Percentiles rank a stretch among this genome's conserved stretches.
These are phyloP conservation scores for Escarpia spicata DNA, from an alignment of 2,888 invertebrate species.

Conservation along the genomic window DNA sequence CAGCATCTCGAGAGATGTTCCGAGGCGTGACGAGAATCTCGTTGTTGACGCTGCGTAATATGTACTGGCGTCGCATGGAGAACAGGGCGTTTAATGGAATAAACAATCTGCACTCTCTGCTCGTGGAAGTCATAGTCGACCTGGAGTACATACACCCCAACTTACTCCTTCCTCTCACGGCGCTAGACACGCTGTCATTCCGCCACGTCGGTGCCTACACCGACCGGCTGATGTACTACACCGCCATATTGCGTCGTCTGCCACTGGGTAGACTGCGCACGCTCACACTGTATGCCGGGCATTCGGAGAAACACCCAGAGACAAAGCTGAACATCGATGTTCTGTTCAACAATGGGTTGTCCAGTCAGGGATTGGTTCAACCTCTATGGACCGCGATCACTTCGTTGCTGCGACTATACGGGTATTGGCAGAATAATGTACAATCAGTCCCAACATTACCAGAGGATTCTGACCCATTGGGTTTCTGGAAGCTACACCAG, in stretches of 20 bases:
- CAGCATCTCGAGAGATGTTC: neutral
- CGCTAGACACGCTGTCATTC: neutral
- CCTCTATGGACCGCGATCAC: no score
- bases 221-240: neutral
- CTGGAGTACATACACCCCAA: neutral
- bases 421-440: no score
- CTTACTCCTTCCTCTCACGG: neutral
- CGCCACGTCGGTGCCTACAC: neutral
- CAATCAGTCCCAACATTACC: no score
- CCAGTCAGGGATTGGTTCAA: neutral
- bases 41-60: neutral
- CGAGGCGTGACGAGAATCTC: neutral
- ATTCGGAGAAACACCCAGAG: neutral
- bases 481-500: no score
- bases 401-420: no score
- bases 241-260: neutral
- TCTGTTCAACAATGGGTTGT: neutral
- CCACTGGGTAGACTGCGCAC: neutral
- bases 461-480: no score
- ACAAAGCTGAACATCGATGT: neutral
- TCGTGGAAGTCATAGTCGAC: neutral
- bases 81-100: neutral
- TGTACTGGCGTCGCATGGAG: neutral
- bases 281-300: neutral
- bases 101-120: neutral